Evolutionary conservation across 2,797 vertebrate genomes (phyloP), one percentile per base, ranked within the genome.

Genomic region (Sebastes minor): DNA sequence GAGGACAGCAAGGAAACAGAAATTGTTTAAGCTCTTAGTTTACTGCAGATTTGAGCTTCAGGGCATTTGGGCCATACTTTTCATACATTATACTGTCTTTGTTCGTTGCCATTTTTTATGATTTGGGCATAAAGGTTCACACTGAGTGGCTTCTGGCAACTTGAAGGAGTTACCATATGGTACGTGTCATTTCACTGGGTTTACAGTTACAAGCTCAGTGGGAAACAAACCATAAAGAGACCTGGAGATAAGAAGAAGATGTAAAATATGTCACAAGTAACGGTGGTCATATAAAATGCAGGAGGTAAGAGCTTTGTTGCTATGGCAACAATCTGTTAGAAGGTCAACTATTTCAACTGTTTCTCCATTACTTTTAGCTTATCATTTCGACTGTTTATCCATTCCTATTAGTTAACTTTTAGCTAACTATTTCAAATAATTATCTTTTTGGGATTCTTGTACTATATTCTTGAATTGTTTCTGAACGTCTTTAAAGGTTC

Each of bases 201-300:
- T 78, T 64, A 86, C 33, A 68, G 61, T 85, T 88, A 86, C 60
- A 76, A 79, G 74, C 69, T 82, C 72, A 32, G 38, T 23, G 72
- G 72, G 83, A 78, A 61, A 65, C 22, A 71, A 70, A 74, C 83
- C 62, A 72, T 90, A 76, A 88, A 89, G 81, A 73, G 62, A 78
- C 74, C 65, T 61, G n/a, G 66, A 76, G 72, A 81, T 84, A 78
- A 79, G 61, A 74, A 2, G 30, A 74, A 23, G 60, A 85, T 64
- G 30, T 87, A 46, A 90, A 89, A 81, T 55, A 35, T 82, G 64
- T 88, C 88, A 90, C 62, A 85, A 76, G 81, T 71, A 65, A 68
- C 79, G 7, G 32, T 7, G 73, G 84, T 38, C 59, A 74, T 28
- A 74, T 89, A 82, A 91, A 87, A 73, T 8, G 35, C 61, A 82